Conservation (phyloP, 2,888 invertebrate species). For the Heliconius sara region DNA sequence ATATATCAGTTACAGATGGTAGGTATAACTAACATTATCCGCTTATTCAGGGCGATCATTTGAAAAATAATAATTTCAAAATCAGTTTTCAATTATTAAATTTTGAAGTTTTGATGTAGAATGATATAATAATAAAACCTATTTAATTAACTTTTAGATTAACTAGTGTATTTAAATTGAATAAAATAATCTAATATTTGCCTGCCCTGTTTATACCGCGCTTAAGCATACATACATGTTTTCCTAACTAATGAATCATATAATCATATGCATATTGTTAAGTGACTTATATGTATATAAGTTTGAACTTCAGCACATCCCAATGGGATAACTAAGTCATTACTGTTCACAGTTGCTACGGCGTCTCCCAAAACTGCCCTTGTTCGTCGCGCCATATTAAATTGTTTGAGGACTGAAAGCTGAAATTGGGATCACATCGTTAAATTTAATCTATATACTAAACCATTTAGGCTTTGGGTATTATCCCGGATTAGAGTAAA, state of each 20-base stretch:
- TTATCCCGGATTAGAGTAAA: constrained; percentile 72
- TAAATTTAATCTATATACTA: constrained; percentile 77
- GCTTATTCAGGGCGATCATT: too few species aligned
- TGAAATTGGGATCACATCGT: constrained; percentile 72
- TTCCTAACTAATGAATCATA: not conserved
- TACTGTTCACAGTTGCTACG: constrained; percentile 35
- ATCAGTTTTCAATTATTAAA: too few species aligned
- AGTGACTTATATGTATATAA: not conserved
- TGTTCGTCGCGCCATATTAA: constrained; percentile 46
- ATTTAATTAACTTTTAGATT: too few species aligned
- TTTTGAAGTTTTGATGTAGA: too few species aligned
- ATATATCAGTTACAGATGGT: too few species aligned
- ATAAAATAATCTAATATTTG: too few species aligned
- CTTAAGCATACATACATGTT: not conserved
- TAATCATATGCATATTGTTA: not conserved
- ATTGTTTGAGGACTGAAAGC: constrained; percentile 52
- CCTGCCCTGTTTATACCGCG: not conserved
- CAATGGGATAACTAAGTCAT: constrained; percentile 33
- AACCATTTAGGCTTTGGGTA: constrained; percentile 65
- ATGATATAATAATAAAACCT: too few species aligned
- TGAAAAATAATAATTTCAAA: too few species aligned
- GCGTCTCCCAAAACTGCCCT: constrained; percentile 33
- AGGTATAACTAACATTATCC: too few species aligned
- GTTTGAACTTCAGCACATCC: constrained; percentile 4
- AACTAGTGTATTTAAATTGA: too few species aligned